Evolutionary conservation across 2,888 invertebrate species (phyloP).

Genomic region (Anarsia innoxiella): DNA sequence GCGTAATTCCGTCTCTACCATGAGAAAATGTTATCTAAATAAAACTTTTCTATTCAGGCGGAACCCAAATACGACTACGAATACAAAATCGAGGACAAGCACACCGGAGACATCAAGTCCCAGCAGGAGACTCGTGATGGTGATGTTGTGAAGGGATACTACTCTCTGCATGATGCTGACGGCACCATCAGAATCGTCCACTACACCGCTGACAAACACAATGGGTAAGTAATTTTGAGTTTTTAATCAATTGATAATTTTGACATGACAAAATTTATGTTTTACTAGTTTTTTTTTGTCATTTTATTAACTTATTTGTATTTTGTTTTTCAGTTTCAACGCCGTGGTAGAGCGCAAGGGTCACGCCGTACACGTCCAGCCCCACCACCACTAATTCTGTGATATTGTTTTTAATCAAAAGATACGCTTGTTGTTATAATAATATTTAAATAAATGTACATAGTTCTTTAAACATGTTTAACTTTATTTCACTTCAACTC

Average conservation of each 20-base stretch:
- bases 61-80: constrained; percentile 52
- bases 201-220: constrained; percentile 66
- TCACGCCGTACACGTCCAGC: constrained; percentile 15
- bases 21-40: no score
- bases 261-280: no score
- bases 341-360: constrained; percentile 7
- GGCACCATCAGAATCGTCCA: constrained; percentile 71
- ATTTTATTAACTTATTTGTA: no score
- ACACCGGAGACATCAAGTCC: constrained; percentile 67
- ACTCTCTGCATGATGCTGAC: constrained; percentile 65
- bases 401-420: no score
- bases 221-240: constrained; percentile 54
- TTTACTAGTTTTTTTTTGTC: no score
- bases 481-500: no score
- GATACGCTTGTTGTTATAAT: no score
- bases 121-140: constrained; percentile 66
- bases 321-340: constrained; percentile 5
- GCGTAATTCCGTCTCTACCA: no score
- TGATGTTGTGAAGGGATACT: constrained; percentile 51
- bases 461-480: no score
- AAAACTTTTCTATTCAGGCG: no score
- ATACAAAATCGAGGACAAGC: constrained; percentile 54
- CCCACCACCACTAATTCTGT: constrained; percentile 19
- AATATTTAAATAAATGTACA: no score
- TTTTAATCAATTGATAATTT: no score